Conservation (phyloP, 1,140 invertebrate genomes). For the Drosophila funebris region DNA sequence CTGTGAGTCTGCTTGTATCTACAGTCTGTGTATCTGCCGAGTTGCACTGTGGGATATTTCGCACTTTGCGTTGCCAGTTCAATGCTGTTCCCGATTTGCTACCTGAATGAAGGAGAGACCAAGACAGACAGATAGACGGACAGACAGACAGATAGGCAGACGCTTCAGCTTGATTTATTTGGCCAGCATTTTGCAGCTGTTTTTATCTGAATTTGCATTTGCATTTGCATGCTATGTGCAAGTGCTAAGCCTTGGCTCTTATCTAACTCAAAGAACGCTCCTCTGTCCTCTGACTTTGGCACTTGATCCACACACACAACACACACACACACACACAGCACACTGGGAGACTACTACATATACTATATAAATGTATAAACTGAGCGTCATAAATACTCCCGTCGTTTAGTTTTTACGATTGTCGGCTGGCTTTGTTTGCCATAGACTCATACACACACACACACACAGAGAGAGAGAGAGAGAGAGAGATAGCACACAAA, state of each 20-base stretch:
- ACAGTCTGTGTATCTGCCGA: constrained; percentile 12
- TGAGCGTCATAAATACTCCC: constrained; percentile 72
- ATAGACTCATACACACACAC: constrained; percentile 22
- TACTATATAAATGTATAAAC: constrained; percentile 35
- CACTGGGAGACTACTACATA: constrained; percentile 44
- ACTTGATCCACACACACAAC: constrained; percentile 69
- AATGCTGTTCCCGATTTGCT: constrained; percentile 40
- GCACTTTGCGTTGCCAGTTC: constrained; percentile 63
- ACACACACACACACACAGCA: constrained; percentile 9
- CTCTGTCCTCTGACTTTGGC: constrained; percentile 63
- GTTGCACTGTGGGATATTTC: constrained; percentile 76
- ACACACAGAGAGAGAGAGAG: constrained; percentile 3
- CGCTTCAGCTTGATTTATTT: constrained; percentile 42
- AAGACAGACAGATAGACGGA: neutral
- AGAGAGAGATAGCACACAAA: constrained; percentile 1
- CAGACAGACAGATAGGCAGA: constrained; percentile 9
- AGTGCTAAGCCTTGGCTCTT: constrained; percentile 59
- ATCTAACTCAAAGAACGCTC: constrained; percentile 69
- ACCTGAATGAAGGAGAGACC: constrained; percentile 11
- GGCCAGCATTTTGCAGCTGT: constrained; percentile 12
- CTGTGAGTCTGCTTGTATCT: neutral
- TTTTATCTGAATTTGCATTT: constrained; percentile 44
- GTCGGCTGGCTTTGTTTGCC: constrained; percentile 76
- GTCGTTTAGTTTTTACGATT: constrained; percentile 80
- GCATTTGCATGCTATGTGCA: constrained; percentile 51